A percentile compares a stretch with the other conserved stretches of the same genome.
These are phyloP conservation scores for Drosophila vallismaia DNA, from an alignment of 2,888 invertebrate genomes.

Conservation along the genomic window DNA sequence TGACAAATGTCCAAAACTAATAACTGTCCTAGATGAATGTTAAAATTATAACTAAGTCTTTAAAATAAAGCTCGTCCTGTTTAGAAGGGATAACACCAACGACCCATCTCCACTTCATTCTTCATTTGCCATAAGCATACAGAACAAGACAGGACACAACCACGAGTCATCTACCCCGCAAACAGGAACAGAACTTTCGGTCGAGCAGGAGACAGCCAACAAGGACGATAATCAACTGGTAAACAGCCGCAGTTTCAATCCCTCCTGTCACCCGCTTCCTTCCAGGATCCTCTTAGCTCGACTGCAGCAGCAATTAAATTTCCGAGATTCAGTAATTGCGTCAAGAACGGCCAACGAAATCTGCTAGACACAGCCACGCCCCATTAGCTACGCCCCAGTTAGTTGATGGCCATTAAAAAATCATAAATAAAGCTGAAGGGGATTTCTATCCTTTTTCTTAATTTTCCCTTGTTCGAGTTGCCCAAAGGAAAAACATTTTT, in stretches of 20 bases:
- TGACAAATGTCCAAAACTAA: neutral
- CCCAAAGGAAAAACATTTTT: neutral
- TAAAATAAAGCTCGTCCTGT: neutral
- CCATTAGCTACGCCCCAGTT: conserved; percentile 18
- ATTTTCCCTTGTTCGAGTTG: conserved; percentile 9
- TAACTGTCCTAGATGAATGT: neutral
- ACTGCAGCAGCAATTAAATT: conserved; percentile 37
- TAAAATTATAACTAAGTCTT: neutral
- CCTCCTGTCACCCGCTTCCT: neutral
- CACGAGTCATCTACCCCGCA: conserved; percentile 27
- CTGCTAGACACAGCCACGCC: conserved; percentile 20
- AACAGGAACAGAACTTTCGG: conserved; percentile 28
- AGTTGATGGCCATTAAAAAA: conserved; percentile 31
- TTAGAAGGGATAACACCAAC: neutral
- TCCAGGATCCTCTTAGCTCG: conserved; percentile 10
- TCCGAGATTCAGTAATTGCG: conserved; percentile 37
- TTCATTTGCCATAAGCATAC: neutral
- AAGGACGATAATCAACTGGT: conserved; percentile 39
- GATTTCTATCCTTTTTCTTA: neutral
- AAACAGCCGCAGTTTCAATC: conserved; percentile 23
- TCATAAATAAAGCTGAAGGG: conserved; percentile 33
- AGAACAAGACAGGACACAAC: conserved; percentile 16
- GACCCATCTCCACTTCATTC: neutral
- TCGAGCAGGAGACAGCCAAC: conserved; percentile 12
- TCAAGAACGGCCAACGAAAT: conserved; percentile 26